Conservation (phyloP, 2,888 invertebrate genomes). For the Boloria selene region DNA sequence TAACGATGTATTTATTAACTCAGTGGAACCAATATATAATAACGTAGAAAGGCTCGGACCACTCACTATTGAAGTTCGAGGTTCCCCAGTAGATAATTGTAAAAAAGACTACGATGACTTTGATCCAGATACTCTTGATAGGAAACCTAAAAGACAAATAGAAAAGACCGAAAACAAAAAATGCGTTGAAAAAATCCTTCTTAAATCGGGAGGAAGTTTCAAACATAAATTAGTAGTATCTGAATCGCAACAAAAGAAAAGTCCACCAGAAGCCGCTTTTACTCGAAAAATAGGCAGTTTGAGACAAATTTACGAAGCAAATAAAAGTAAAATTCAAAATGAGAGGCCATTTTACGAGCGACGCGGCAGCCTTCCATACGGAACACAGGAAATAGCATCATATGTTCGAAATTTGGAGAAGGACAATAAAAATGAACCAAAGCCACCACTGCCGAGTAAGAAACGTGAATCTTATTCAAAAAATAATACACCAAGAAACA, state of each 20-base stretch:
- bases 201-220: constrained; percentile 89
- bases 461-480: constrained; percentile 61
- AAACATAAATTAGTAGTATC: constrained; percentile 76
- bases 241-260: constrained; percentile 53
- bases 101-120: constrained; percentile 88
- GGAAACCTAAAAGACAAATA: constrained; percentile 81
- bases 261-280: constrained; percentile 64
- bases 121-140: constrained; percentile 92
- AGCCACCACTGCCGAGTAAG: constrained; percentile 67
- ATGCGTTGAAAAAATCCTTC: constrained; percentile 77
- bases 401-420: constrained; percentile 65
- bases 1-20: constrained; percentile 87
- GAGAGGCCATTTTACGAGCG: constrained; percentile 61
- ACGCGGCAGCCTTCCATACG: constrained; percentile 66
- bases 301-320: constrained; percentile 90
- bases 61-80: constrained; percentile 91
- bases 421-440: constrained; percentile 55
- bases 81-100: constrained; percentile 85
- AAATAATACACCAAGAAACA: constrained; percentile 52
- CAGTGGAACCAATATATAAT: constrained; percentile 78
- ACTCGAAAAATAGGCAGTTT: constrained; percentile 87
- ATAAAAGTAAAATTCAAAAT: constrained; percentile 65
- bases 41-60: constrained; percentile 86
- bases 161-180: constrained; percentile 56
- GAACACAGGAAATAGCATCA: constrained; percentile 58